These are phyloP conservation scores for Zelostemma sp. DNA, from an alignment of 1,140 invertebrate species.

Conservation along the genomic window DNA sequence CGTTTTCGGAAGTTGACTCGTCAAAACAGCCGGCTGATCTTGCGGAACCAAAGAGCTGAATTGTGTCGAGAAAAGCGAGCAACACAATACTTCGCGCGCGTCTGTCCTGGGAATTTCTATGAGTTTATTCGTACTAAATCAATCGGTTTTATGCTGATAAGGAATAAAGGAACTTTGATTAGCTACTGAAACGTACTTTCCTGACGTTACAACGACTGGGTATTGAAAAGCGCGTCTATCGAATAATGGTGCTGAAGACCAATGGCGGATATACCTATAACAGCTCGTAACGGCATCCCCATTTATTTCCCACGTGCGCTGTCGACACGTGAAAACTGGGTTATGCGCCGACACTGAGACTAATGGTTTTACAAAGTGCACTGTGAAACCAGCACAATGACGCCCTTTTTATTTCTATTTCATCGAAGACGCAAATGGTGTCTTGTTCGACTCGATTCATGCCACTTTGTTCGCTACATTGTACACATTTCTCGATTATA, in stretches of 20 bases:
- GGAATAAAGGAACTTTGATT: conserved; percentile 13
- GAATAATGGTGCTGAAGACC: no score
- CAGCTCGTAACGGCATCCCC: conserved; percentile 9
- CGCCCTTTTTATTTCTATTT: conserved; percentile 39
- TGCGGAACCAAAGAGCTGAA: no score
- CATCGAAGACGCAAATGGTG: conserved; percentile 25
- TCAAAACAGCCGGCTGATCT: no score
- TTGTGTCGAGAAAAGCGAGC: not conserved
- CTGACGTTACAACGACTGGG: conserved; percentile 18
- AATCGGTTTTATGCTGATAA: conserved; percentile 46
- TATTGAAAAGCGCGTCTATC: conserved; percentile 28
- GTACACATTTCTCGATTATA: no score
- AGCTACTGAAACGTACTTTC: conserved; percentile 5
- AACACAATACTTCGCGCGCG: conserved; percentile 3
- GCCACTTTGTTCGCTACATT: no score
- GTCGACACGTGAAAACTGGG: conserved; percentile 29
- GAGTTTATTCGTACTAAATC: conserved; percentile 29
- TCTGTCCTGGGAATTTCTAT: not conserved
- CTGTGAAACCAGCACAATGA: conserved; percentile 25
- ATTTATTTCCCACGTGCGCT: conserved; percentile 38
- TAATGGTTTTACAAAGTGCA: conserved; percentile 19
- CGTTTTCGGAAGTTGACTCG: not conserved
- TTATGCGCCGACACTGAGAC: conserved; percentile 17
- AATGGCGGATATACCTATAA: not conserved
- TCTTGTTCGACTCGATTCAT: no score